Evolutionary conservation across 1,140 invertebrate genomes (phyloP), one percentile per base, ranked within the genome.

Genomic region (Rhyacophila brunnea): DNA sequence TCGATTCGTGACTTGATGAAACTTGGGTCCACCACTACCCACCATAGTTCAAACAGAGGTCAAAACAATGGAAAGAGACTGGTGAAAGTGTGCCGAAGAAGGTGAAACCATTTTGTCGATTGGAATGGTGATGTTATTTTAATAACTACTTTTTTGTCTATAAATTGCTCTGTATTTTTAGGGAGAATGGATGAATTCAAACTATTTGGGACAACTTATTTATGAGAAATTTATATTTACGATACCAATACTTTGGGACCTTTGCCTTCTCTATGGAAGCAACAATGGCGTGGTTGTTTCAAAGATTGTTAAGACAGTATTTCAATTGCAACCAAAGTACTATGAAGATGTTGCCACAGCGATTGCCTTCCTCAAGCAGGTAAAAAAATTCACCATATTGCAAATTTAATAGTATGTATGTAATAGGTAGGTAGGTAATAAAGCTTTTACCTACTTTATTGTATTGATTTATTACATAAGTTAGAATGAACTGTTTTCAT

Each of bases 201-300:
- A 80, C 43, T 82, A 82, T 45, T 85, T 89, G 74, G 84, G 83
- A 3, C 77, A 85, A n/a, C 67, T 92, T 42, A 68, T 93, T 35
- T 93, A 92, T 70, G 80, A 90, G 20, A 88, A 92, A 64, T 92
- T 85, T 71, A 77, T 93, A 58, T 87, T 93, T 68, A 90, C 92
- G 14, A 79, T 93, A 58, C 90, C 91, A 11, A 85, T 92, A 63
- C 74, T 93, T 58, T 85, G 90, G 69, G 91, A 93, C 69, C 67
- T 93, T 1, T 87, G 88, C 70, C 81, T 87, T 46, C 72, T 89
- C 3, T 91, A 90, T 69, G 89, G 88, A 2, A 76, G 81, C 56
- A 81, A 83, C 40, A 92, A 92, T 68, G 62, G 68, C 3, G 69
- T 77, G 32, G 71, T 88, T 43, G 72, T 92, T 6, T 65, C 73